Conservation (phyloP, 2,797 vertebrate species). For the Gallinago stenura region DNA sequence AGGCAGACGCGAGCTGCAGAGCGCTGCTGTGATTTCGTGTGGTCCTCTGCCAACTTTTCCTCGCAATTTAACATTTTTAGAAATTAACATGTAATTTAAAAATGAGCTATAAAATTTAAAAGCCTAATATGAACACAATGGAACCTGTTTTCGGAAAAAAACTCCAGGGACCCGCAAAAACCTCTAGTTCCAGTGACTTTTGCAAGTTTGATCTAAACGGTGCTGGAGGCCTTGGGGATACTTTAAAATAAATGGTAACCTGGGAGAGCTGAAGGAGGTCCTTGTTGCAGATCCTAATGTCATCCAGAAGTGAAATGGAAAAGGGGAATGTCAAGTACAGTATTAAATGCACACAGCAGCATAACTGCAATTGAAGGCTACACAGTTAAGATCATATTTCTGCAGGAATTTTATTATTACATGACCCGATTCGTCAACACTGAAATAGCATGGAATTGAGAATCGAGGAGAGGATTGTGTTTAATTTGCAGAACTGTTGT, state of each 20-base stretch:
- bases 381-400: conserved; percentile 25
- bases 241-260: conserved; percentile 51
- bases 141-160: conserved; percentile 54
- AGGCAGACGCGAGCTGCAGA: background rate
- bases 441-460: conserved; percentile 38
- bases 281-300: conserved; percentile 45
- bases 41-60: conserved; percentile 53
- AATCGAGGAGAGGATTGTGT: background rate
- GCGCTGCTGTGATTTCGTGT: conserved; percentile 29
- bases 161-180: conserved; percentile 28
- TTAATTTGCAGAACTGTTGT: conserved; percentile 45
- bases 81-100: conserved; percentile 71
- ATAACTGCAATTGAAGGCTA: conserved; percentile 33
- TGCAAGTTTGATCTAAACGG: background rate
- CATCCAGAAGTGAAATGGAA: conserved; percentile 57
- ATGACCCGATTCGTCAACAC: background rate
- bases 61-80: conserved; percentile 53
- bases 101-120: conserved; percentile 59
- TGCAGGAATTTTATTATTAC: conserved; percentile 57
- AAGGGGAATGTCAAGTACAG: conserved; percentile 40
- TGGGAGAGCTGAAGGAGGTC: conserved; percentile 57
- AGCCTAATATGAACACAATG: conserved; percentile 46
- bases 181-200: background rate
- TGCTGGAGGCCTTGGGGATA: conserved; percentile 38
- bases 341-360: conserved; percentile 11